Evolutionary conservation across 2,113 vertebrate genomes (phyloP).

Genomic region (Xenopus laevis): DNA sequence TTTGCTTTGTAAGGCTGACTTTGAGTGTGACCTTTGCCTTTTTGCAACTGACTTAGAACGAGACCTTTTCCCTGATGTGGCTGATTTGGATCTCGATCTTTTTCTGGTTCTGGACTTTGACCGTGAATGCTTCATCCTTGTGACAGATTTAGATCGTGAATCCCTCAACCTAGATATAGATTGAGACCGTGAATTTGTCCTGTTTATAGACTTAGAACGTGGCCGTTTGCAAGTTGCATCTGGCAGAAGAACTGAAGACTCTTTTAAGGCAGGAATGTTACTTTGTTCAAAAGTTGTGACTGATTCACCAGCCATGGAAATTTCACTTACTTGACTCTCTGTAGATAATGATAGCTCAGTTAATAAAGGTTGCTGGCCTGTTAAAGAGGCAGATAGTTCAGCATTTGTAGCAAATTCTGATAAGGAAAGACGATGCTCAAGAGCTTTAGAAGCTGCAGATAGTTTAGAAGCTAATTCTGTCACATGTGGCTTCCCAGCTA

Average conservation of each 20-base stretch:
- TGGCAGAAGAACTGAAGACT: background rate
- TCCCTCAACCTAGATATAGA: background rate
- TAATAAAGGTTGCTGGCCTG: background rate
- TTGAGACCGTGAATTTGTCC: background rate
- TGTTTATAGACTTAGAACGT: slow-evolving; percentile 1
- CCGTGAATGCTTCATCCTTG: background rate
- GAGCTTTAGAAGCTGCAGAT: background rate
- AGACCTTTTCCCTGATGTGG: slow-evolving; percentile 29
- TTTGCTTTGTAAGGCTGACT: background rate
- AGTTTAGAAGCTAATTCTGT: background rate
- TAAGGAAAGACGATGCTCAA: background rate
- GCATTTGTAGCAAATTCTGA: background rate
- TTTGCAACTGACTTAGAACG: background rate
- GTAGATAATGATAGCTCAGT: background rate
- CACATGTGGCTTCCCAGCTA: background rate
- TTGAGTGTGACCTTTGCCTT: slow-evolving; percentile 9
- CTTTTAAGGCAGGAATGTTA: background rate
- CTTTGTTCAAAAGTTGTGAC: background rate
- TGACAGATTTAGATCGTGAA: background rate
- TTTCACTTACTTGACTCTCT: background rate
- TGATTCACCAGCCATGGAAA: background rate
- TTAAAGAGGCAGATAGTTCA: background rate
- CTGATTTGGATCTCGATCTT: slow-evolving; percentile 63
- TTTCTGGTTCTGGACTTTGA: background rate
- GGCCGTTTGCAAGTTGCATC: background rate